Evolutionary conservation across 2,113 vertebrate genomes (phyloP), one percentile per base, ranked within the genome.

Genomic region (Plecturocebus donacophilus): DNA sequence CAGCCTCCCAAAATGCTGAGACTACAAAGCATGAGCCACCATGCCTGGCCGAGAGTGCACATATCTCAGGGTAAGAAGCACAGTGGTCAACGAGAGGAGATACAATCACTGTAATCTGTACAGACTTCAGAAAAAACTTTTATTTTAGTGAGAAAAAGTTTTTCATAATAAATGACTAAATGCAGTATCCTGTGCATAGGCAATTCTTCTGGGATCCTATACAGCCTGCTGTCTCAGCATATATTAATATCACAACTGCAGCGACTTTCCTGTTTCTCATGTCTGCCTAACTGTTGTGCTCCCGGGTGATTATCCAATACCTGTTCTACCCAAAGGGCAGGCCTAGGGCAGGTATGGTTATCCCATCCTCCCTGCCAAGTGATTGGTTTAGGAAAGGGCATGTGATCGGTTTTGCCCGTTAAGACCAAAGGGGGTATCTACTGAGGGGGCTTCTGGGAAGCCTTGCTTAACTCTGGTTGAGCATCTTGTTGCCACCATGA

Each of bases 61-160:
- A 19, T 19, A 89, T 25, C 23, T 73, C 20, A 85, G 52, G 2
- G 13, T 21, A 61, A 77, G 75, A 49, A 75, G 86, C 12, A 83
- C 6, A 70, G 40, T 25, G 13, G 25, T 1, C 79, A 83, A 66
- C 20, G 35, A 42, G 38, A 73, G 88, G 21, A n/a, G 58, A 86
- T 42, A 64, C 2, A 52, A 70, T 61, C 70, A 75, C 7, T 75
- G 32, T 73, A 12, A 12, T 56, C 58, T 71, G 0, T 21, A 64
- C 6, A 49, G n/a, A 70, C 30, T 40, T 76, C 45, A 87, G 86
- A 30, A 95, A 95, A 40, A 83, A 16, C 79, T 61, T 52, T 52
- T 27, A 25, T 21, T 30, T 54, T 83, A 80, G 20, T 27, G 10
- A 82, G 66, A 81, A 38, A 21, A 30, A 27, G 3, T 12, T 87